A percentile compares a stretch with the other conserved stretches of the same genome.
Evolutionary conservation across 2,888 invertebrate species (phyloP).

Genomic region (Polydrusus pterygomalis): DNA sequence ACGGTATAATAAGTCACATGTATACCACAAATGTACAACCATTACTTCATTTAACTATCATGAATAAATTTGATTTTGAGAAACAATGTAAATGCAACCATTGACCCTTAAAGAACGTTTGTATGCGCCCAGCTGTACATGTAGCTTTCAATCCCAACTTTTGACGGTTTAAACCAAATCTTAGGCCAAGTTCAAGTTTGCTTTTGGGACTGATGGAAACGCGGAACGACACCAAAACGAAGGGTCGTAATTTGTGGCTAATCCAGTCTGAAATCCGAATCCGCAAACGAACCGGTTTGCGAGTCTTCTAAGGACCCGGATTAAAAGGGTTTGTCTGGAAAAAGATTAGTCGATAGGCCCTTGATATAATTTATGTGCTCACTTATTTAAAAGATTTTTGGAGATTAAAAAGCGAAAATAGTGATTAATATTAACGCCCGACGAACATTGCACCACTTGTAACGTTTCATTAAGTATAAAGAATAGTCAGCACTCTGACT

Average conservation of each 20-base stretch:
- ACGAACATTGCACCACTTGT: too few species aligned
- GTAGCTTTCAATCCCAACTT: too few species aligned
- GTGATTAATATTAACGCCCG: too few species aligned
- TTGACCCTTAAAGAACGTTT: too few species aligned
- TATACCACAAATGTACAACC: too few species aligned
- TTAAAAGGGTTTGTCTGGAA: slow-evolving; percentile 39
- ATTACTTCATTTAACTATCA: too few species aligned
- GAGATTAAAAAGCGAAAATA: neutral
- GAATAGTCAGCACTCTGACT: too few species aligned
- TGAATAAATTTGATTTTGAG: too few species aligned
- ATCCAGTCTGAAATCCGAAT: slow-evolving; percentile 43
- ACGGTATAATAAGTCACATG: too few species aligned
- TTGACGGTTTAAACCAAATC: neutral
- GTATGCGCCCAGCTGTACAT: too few species aligned
- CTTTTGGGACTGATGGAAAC: slow-evolving; percentile 34
- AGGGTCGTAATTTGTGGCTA: slow-evolving; percentile 45
- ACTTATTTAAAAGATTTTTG: slow-evolving; percentile 11
- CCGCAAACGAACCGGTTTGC: slow-evolving; percentile 41
- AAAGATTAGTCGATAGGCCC: slow-evolving; percentile 40
- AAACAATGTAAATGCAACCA: too few species aligned
- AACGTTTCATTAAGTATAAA: too few species aligned
- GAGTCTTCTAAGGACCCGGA: slow-evolving; percentile 32
- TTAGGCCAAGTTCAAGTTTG: slow-evolving; percentile 36
- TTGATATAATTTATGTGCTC: slow-evolving; percentile 35
- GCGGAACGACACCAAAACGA: slow-evolving; percentile 43